phyloP scores from a whole-genome alignment of 2,797 vertebrate genomes.

The Microctenopoma lineatum region DNA sequence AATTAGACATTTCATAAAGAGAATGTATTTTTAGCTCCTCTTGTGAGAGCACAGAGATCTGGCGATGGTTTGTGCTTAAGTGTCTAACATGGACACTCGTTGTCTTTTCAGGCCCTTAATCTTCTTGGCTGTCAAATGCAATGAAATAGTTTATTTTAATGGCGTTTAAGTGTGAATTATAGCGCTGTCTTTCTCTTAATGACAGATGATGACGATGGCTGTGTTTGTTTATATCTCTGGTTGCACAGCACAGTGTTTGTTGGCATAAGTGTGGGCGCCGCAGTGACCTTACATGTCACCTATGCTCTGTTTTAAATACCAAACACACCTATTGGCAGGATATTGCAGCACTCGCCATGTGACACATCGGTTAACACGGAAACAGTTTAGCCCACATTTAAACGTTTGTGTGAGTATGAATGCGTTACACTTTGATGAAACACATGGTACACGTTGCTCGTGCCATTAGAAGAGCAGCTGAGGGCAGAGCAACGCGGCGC shows the following conservation, averaged over 20 bases:
- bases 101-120: not conserved
- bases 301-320: conserved; percentile 13
- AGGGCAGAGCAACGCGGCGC: conserved; percentile 39
- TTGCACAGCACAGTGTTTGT: not conserved
- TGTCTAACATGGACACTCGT: not conserved
- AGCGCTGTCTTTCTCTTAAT: not conserved
- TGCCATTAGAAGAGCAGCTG: conserved; percentile 50
- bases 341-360: not conserved
- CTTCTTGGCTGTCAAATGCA: not conserved
- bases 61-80: not conserved
- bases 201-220: not conserved
- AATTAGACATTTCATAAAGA: conserved; percentile 1
- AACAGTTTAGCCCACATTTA: conserved; percentile 23
- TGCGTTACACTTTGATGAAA: conserved; percentile 61
- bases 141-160: not conserved
- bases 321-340: conserved; percentile 14
- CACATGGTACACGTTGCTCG: conserved; percentile 71
- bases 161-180: not conserved
- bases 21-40: conserved; percentile 32
- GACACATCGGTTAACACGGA: not conserved
- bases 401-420: not conserved
- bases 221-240: not conserved
- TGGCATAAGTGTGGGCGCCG: conserved; percentile 3
- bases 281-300: not conserved
- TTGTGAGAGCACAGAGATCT: not conserved